Conservation (phyloP, 2,113 vertebrate species). For the Elephas maximus region DNA sequence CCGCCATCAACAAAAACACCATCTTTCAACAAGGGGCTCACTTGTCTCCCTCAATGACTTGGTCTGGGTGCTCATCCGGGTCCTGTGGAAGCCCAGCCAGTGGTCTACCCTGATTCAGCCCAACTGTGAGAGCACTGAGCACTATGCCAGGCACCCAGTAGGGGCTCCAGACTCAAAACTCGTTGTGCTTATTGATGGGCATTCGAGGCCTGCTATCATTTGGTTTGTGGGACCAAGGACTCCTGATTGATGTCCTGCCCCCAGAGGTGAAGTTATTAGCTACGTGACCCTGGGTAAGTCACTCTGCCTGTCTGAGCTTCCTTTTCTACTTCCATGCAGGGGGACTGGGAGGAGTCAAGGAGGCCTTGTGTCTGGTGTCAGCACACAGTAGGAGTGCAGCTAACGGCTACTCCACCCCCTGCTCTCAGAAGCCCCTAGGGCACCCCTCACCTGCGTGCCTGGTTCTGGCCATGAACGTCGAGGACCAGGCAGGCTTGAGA, state of each 20-base stretch:
- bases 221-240: not conserved
- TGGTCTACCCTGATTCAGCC: fast-evolving
- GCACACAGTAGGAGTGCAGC: not conserved
- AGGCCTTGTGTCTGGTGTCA: not conserved
- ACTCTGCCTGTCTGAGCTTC: not conserved
- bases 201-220: not conserved
- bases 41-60: not conserved
- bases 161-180: no score
- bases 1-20: no score
- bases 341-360: no score
- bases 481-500: not conserved
- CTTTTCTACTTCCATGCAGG: not conserved
- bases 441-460: no score
- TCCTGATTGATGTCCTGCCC: no score
- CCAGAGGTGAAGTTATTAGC: not conserved
- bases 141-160: no score
- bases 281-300: not conserved
- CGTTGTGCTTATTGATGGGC: fast-evolving
- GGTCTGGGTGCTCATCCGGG: no score
- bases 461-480: fast-evolving
- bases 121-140: fast-evolving
- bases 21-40: no score
- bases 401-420: not conserved
- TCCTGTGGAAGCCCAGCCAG: not conserved
- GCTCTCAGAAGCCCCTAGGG: not conserved